Evolutionary conservation across 2,113 vertebrate genomes (phyloP), one percentile per base, ranked within the genome.

Genomic region (Macquaria australasica): DNA sequence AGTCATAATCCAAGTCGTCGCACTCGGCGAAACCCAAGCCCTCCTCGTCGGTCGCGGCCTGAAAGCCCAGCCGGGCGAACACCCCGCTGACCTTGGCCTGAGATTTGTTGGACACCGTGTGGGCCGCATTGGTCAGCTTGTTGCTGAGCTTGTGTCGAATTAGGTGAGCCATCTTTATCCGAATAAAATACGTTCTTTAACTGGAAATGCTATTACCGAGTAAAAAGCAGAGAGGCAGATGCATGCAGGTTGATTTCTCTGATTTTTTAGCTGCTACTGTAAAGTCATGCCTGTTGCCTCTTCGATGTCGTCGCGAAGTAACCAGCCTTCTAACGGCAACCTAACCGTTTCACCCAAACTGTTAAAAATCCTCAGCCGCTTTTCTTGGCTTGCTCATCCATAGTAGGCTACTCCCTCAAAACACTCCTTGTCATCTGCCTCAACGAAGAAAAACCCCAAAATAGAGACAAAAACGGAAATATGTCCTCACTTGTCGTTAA

Each of bases 81-180:
- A 98, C 95, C 41, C 97, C 97, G 90, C 98, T 99, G 95, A 99
- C 96, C 96, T 99, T 98, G 89, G 97, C 97, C 95, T 98, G 97
- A 25, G 98, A 99, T 88, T 98, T 98, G 95, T 98, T 94, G 89
- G 97, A 97, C 66, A 98, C 97, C 28, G 97, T 95, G 92, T 97
- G 97, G 95, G 97, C 97, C 91, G 97, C 97, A 16, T 97, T 98
- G 93, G 97, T 96, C 73, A 96, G 89, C 79, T 96, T 96, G 87
- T 97, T 97, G 91, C 96, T 95, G 41, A 99, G 91, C 94, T 98
- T 98, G 96, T 96, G 98, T 95, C 97, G 96, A 78, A 99, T 97
- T 11, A 98, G 94, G 81, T 97, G 98, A 90, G 98, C 97, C 98
- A 99, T 99, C 87, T 63, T 89, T 63, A 39, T 41, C 55, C 12